These are phyloP conservation scores for Cyprinella venusta DNA, from an alignment of 2,797 vertebrate species.

Conservation along the genomic window DNA sequence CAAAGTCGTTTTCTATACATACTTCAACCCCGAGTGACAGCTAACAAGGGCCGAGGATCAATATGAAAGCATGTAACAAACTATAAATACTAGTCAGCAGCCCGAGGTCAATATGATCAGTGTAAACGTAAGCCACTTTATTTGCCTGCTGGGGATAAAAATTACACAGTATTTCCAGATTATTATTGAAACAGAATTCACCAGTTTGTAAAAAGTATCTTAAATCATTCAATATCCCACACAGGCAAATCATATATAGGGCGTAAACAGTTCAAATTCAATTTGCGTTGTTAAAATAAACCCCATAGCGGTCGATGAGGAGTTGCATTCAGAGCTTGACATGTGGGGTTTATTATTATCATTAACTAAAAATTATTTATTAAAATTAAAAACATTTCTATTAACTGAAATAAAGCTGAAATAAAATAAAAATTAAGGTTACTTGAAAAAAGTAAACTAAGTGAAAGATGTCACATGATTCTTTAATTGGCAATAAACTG, in stretches of 20 bases:
- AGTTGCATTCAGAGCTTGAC: not conserved
- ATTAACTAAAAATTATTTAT: too few relatives aligned
- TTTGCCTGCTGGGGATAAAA: not conserved
- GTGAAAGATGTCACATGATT: too few relatives aligned
- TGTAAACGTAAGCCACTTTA: constrained; percentile 25
- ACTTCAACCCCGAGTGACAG: constrained; percentile 24
- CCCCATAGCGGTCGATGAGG: not conserved
- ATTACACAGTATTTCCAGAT: constrained; percentile 4
- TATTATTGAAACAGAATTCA: not conserved
- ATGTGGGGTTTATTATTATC: not conserved
- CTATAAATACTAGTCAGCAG: constrained; percentile 52
- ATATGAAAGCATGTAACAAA: constrained; percentile 52
- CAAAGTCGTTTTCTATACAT: constrained; percentile 10
- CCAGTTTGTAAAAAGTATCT: not conserved
- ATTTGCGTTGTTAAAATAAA: not conserved
- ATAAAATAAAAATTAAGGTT: too few relatives aligned
- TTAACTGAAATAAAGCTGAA: too few relatives aligned
- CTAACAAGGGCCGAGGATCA: constrained; percentile 38
- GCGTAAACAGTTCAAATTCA: not conserved
- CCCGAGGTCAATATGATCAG: constrained; percentile 49
- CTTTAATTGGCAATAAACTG: too few relatives aligned
- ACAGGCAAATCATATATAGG: not conserved
- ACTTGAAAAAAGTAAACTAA: not conserved
- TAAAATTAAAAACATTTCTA: not conserved
- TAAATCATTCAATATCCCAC: not conserved